Evolutionary conservation across 2,888 invertebrate species (phyloP).

Genomic region (Yponomeuta evonymella): DNA sequence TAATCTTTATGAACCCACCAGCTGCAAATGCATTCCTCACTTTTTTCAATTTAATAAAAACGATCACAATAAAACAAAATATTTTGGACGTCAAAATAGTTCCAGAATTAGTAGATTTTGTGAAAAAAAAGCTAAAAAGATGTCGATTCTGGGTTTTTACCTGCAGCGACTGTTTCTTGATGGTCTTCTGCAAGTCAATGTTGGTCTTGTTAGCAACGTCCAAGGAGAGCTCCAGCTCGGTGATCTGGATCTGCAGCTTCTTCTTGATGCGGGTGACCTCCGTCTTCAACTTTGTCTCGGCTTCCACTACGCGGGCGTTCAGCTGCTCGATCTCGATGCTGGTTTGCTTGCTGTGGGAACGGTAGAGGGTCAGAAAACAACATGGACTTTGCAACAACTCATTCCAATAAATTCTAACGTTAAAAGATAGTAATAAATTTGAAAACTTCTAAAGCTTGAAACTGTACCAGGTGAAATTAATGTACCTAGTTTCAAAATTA

Average conservation of each 20-base stretch:
- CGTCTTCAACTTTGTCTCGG: slow-evolving; percentile 96
- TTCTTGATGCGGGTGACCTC: slow-evolving; percentile 98
- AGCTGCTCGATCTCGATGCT: slow-evolving; percentile 98
- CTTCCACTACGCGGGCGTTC: slow-evolving; percentile 95
- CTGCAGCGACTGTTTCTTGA: slow-evolving; percentile 97
- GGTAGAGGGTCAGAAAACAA: not conserved
- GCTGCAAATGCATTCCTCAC: too few relatives aligned
- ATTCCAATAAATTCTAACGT: too few relatives aligned
- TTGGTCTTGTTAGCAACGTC: slow-evolving; percentile 99
- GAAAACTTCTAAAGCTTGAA: too few relatives aligned
- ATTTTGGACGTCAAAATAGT: not conserved
- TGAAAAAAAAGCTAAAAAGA: not conserved
- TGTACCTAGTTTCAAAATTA: too few relatives aligned
- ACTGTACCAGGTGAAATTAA: too few relatives aligned
- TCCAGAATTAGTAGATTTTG: too few relatives aligned
- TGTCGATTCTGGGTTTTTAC: slow-evolving; percentile 44
- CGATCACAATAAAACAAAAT: not conserved
- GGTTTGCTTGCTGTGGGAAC: slow-evolving; percentile 90
- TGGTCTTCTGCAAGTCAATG: slow-evolving; percentile 96
- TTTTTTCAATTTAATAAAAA: too few relatives aligned
- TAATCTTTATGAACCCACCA: too few relatives aligned
- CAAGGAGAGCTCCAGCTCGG: slow-evolving; percentile 96
- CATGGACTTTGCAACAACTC: not conserved
- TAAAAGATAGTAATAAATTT: too few relatives aligned
- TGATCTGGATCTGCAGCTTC: slow-evolving; percentile 98